phyloP scores from a whole-genome alignment of 2,888 invertebrate genomes.

The Acronicta psi region DNA sequence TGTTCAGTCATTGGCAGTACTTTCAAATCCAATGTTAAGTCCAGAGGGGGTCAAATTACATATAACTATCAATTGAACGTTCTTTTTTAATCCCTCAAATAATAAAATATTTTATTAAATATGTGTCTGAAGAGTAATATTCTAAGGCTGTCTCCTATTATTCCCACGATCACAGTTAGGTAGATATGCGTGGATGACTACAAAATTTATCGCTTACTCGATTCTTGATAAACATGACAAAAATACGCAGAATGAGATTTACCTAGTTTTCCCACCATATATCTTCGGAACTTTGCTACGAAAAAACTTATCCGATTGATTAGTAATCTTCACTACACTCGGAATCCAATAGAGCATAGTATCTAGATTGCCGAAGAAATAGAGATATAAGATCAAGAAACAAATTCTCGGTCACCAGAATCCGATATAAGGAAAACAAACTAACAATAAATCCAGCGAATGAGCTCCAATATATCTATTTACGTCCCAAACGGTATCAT shows the following conservation, averaged over 20 bases:
- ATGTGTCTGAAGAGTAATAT: too few relatives aligned
- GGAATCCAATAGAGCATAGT: slow-evolving; percentile 25
- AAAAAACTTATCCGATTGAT: slow-evolving; percentile 10
- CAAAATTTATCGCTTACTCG: too few relatives aligned
- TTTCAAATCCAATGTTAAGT: too few relatives aligned
- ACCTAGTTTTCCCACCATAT: not conserved
- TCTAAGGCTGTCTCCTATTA: too few relatives aligned
- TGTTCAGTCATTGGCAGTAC: too few relatives aligned
- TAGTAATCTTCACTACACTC: slow-evolving; percentile 20
- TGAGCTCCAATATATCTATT: slow-evolving; percentile 54
- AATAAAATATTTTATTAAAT: too few relatives aligned
- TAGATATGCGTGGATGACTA: too few relatives aligned
- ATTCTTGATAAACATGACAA: not conserved
- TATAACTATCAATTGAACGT: too few relatives aligned
- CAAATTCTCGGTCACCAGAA: slow-evolving; percentile 33
- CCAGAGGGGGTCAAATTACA: too few relatives aligned
- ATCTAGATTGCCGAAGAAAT: slow-evolving; percentile 28
- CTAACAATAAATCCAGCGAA: slow-evolving; percentile 51
- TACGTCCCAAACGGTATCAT: slow-evolving; percentile 49
- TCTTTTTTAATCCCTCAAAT: too few relatives aligned
- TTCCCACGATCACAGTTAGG: too few relatives aligned
- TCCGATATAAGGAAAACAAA: slow-evolving; percentile 47
- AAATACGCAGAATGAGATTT: slow-evolving; percentile 1
- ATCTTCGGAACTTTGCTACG: not conserved
- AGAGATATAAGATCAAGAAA: slow-evolving; percentile 40